Base-by-base conservation (phyloP, 2,888 invertebrate genomes). In the Macrosoma leucophasiata region DNA sequence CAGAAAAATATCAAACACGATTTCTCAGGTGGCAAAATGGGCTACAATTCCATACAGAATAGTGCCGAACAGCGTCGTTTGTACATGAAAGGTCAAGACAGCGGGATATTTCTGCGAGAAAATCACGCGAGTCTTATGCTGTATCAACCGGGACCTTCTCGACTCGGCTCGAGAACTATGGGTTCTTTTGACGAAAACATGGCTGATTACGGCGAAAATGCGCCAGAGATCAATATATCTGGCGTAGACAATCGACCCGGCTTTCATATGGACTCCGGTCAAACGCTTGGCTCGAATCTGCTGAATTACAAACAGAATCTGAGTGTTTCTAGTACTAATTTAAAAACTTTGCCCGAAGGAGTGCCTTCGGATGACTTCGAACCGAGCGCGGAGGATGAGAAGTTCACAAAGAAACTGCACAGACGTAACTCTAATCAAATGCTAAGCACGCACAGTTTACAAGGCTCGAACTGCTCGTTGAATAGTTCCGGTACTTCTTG, bases 271-370 rank as follows among this genome's bases (percentile, higher is more conserved):
- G 82, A 84, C 5, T 39, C 68, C 0, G 64, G 65, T 1, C 74
- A 71, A 35, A 67, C 58, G 2, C 53, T 86, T 8, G 86, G 85
- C 11, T 85, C 88, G 2, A 89, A 88, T 63, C 62, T 89, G 38
- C 74, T 86, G 31, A 86, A 86, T 41, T 89, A 89, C 53, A 88
- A 88, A 38, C 88, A 87, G 15, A 88, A 87, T 58, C 64, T 86
- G 19, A 89, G 89, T 52, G 87, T 90, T 4, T 90, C 90, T 1
- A 90, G 89, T 53, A 90, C 90, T 17, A 91, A 91, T 50, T 69
- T 91, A 22, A 91, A 91, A 66, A 91, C 91, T 0, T 58, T 91
- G 21, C 91, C 91, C 0, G 91, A 91, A 77, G 88, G 90, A 1
- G 87, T 90, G 45, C 89, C 90, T 0, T 79, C 91, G 4, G 90